Evolutionary conservation across 2,797 vertebrate genomes (phyloP).

Genomic region (Pangasius macronema): DNA sequence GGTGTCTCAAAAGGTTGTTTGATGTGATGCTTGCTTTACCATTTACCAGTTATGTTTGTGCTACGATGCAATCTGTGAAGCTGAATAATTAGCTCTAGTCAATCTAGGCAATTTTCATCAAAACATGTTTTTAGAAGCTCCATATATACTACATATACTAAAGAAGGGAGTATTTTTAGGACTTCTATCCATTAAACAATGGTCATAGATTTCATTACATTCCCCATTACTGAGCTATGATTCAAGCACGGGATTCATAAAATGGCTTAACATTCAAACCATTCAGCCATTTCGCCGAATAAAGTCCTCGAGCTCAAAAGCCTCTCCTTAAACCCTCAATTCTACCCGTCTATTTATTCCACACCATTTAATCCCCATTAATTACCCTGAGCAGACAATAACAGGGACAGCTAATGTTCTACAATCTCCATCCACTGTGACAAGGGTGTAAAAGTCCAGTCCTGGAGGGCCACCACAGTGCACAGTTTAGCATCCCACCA

Average conservation of each 20-base stretch:
- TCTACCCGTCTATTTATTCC: constrained; percentile 47
- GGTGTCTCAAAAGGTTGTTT: neutral
- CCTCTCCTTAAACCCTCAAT: constrained; percentile 11
- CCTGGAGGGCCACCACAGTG: neutral
- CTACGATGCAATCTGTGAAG: neutral
- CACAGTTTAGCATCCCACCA: neutral
- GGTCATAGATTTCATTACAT: neutral
- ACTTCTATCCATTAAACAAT: neutral
- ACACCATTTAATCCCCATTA: constrained; percentile 56
- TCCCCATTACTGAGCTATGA: neutral
- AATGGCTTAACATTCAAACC: neutral
- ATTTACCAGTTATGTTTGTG: neutral
- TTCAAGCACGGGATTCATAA: neutral
- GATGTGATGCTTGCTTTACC: neutral
- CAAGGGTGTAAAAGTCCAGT: neutral
- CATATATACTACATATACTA: neutral
- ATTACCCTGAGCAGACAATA: constrained; percentile 51
- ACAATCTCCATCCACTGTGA: neutral
- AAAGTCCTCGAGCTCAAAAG: constrained; percentile 17
- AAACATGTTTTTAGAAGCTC: neutral
- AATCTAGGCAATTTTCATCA: neutral
- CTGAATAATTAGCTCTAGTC: neutral
- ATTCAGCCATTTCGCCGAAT: no score
- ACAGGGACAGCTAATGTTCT: constrained; percentile 1
- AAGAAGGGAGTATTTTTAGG: neutral